phyloP scores from a whole-genome alignment of 2,888 invertebrate species.

The Baronia brevicornis region DNA sequence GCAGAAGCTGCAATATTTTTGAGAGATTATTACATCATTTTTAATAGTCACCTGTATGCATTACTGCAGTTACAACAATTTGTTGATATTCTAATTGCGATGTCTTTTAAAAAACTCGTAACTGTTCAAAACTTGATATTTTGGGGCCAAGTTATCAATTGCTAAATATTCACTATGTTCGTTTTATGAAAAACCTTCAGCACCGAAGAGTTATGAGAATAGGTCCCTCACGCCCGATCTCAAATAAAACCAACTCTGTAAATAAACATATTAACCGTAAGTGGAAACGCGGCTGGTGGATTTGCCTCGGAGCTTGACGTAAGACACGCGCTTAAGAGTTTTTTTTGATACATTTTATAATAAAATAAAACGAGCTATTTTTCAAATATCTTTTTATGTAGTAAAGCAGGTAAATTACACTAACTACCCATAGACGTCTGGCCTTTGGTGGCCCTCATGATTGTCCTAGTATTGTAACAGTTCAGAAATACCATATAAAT shows the following conservation, averaged over 20 bases:
- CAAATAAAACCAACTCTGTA: conserved; percentile 26
- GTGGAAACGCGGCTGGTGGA: conserved; percentile 44
- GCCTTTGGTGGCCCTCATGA: no score
- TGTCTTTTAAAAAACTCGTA: no score
- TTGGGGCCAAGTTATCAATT: conserved; percentile 1
- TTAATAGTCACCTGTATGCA: no score
- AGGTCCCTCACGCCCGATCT: conserved; percentile 9
- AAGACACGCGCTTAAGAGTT: conserved; percentile 21
- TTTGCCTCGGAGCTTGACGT: conserved; percentile 22
- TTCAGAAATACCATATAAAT: no score
- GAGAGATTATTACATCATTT: no score
- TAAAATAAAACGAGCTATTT: conserved; percentile 4
- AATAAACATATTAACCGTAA: conserved; percentile 67
- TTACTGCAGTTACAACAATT: no score
- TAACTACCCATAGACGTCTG: no score
- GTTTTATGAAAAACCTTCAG: background rate
- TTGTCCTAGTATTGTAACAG: no score
- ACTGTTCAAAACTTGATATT: no score
- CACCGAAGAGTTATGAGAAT: background rate
- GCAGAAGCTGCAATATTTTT: no score
- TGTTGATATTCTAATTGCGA: no score
- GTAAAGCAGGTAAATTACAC: no score
- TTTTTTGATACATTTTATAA: background rate
- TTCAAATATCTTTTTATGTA: background rate
- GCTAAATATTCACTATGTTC: background rate